Evolutionary conservation across 2,797 vertebrate species (phyloP).

Genomic region (Tokudaia tokunoshimensis): DNA sequence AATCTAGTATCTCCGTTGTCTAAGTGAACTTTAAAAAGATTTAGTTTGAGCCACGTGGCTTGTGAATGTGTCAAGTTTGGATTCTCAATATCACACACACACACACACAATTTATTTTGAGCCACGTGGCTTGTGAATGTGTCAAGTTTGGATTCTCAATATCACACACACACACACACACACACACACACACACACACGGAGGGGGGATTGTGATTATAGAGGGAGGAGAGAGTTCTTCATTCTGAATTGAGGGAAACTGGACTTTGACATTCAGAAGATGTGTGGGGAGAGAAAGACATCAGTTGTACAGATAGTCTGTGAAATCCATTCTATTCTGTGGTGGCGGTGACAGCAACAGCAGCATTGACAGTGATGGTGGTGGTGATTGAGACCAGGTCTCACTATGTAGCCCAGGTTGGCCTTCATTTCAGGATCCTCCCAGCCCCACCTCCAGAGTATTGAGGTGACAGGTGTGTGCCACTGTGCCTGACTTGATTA

Average conservation of each 20-base stretch:
- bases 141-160: constrained; percentile 3
- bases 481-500: neutral
- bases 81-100: neutral
- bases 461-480: neutral
- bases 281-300: neutral
- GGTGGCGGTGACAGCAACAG: neutral
- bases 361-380: no score
- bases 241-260: constrained; percentile 17
- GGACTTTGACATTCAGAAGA: neutral
- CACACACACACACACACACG: neutral
- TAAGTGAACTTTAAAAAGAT: constrained; percentile 7
- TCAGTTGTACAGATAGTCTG: neutral
- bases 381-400: neutral
- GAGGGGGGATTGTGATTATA: neutral
- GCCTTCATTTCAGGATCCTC: neutral
- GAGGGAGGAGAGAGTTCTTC: neutral
- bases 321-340: neutral
- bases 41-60: neutral
- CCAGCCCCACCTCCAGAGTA: neutral
- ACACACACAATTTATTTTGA: neutral
- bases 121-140: neutral
- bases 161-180: no score
- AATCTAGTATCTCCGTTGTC: constrained; percentile 30
- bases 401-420: neutral
- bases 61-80: neutral